Percentiles rank a stretch among this genome's conserved stretches.
phyloP scores from a whole-genome alignment of 2,113 vertebrate species.

The Athene noctua region DNA sequence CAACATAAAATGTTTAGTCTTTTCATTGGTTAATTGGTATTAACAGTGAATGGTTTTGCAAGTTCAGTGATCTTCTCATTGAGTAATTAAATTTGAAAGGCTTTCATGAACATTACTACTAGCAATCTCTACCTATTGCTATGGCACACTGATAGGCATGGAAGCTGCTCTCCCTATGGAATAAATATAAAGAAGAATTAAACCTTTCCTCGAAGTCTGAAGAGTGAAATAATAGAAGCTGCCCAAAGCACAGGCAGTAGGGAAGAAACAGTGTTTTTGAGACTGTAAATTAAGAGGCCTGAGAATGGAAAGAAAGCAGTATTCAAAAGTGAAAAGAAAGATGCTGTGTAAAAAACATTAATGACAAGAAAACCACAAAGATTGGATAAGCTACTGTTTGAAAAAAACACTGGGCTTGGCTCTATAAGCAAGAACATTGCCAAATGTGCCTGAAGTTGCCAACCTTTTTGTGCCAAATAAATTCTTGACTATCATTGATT shows the following conservation, averaged over 20 bases:
- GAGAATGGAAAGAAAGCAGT: background rate
- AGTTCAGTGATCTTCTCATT: background rate
- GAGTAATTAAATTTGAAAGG: background rate
- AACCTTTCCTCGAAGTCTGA: background rate
- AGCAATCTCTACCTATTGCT: background rate
- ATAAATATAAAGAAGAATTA: background rate
- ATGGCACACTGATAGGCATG: background rate
- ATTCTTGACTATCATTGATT: background rate
- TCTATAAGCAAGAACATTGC: background rate
- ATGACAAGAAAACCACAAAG: background rate
- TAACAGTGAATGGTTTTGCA: background rate
- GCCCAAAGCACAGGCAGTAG: background rate
- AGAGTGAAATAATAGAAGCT: background rate
- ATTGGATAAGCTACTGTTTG: background rate
- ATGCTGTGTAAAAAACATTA: background rate
- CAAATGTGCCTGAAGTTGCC: background rate
- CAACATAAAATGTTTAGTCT: accelerated
- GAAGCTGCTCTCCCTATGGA: background rate
- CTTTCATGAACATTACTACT: background rate
- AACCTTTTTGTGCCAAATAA: background rate
- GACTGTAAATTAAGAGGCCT: background rate
- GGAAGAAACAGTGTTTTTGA: background rate
- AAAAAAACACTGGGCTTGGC: background rate
- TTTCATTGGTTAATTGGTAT: background rate
- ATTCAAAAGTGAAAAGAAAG: background rate